These are phyloP conservation scores for Cephus sareptanus DNA, from an alignment of 2,888 invertebrate species.

Conservation along the genomic window DNA sequence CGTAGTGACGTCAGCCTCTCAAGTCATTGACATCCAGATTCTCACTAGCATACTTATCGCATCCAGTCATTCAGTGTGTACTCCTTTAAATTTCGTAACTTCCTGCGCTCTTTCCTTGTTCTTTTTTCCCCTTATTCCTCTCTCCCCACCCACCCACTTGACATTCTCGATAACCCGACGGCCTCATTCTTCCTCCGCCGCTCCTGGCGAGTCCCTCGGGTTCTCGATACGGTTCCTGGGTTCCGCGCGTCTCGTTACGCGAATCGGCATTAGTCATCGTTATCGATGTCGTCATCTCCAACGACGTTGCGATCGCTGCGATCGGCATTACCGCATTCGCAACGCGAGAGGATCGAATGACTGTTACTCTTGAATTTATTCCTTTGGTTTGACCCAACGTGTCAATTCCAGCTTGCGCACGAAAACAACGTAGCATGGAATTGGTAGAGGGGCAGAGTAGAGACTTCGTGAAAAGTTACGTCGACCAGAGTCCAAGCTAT, in stretches of 20 bases:
- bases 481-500: neutral
- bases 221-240: neutral
- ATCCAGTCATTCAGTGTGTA: neutral
- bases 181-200: neutral
- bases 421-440: neutral
- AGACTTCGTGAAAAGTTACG: neutral
- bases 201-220: neutral
- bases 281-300: neutral
- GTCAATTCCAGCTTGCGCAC: neutral
- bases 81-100: neutral
- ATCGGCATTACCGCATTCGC: neutral
- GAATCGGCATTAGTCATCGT: constrained; percentile 4
- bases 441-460: neutral
- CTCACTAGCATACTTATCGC: neutral
- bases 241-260: neutral
- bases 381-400: neutral
- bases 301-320: neutral
- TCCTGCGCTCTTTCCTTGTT: neutral
- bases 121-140: no score
- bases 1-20: neutral
- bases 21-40: neutral
- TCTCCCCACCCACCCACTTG: neutral
- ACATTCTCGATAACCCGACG: neutral
- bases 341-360: neutral
- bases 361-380: neutral